Percentiles rank a stretch among this genome's conserved stretches.
phyloP scores from a whole-genome alignment of 2,888 invertebrate genomes.

The Diploptera punctata region DNA sequence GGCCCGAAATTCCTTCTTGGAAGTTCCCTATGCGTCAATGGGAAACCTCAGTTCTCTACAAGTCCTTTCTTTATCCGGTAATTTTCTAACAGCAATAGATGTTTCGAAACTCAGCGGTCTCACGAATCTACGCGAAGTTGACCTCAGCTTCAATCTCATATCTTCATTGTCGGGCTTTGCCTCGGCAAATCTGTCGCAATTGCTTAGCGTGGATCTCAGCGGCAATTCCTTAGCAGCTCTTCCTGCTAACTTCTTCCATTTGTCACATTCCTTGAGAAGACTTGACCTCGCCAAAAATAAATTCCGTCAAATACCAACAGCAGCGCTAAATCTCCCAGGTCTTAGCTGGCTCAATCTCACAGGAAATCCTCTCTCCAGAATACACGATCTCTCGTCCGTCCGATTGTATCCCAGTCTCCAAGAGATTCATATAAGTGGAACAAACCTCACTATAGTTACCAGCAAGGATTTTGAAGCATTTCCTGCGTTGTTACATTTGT shows the following conservation, averaged over 20 bases:
- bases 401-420: slow-evolving; percentile 76
- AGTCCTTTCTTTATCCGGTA: slow-evolving; percentile 43
- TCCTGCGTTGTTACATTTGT: slow-evolving; percentile 76
- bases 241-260: slow-evolving; percentile 81
- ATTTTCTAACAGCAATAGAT: slow-evolving; percentile 65
- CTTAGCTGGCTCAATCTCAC: slow-evolving; percentile 82
- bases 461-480: slow-evolving; percentile 87
- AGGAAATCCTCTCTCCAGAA: slow-evolving; percentile 77
- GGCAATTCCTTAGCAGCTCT: slow-evolving; percentile 76
- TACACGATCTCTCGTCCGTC: slow-evolving; percentile 74
- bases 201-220: slow-evolving; percentile 77
- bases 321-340: slow-evolving; percentile 74
- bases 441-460: slow-evolving; percentile 82
- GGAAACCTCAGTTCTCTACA: slow-evolving; percentile 79
- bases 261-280: slow-evolving; percentile 72
- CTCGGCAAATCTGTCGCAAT: slow-evolving; percentile 74
- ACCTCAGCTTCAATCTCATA: slow-evolving; percentile 54
- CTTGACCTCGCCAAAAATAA: slow-evolving; percentile 81
- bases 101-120: slow-evolving; percentile 79
- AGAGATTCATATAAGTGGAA: slow-evolving; percentile 78
- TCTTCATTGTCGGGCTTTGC: slow-evolving; percentile 78
- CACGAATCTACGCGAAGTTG: slow-evolving; percentile 74
- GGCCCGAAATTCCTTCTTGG: slow-evolving; percentile 73
- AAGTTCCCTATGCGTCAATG: slow-evolving; percentile 80
- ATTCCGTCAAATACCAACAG: slow-evolving; percentile 79